phyloP scores from a whole-genome alignment of 2,888 invertebrate genomes.

The Philereme transversata region DNA sequence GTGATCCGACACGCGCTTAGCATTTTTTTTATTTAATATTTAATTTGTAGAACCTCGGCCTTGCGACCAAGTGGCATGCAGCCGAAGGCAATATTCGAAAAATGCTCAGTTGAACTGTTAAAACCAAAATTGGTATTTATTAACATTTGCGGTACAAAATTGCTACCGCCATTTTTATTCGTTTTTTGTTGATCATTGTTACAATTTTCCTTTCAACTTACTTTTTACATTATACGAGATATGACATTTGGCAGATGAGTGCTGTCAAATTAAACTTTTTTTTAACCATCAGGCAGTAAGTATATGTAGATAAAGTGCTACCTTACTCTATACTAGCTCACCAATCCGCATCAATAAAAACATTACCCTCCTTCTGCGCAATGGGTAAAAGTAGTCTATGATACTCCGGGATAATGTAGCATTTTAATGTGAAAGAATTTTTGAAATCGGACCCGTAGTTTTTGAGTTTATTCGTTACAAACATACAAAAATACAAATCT shows the following conservation, averaged over 20 bases:
- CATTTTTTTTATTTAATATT: conserved; percentile 44
- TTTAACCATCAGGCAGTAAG: conserved; percentile 12
- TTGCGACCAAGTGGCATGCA: conserved; percentile 65
- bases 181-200: conserved; percentile 20
- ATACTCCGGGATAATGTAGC: too few species aligned
- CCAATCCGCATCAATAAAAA: too few species aligned
- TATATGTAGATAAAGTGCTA: too few species aligned
- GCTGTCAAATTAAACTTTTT: conserved; percentile 54
- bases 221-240: conserved; percentile 17
- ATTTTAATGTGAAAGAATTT: too few species aligned
- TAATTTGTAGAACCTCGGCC: conserved; percentile 58
- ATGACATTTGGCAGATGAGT: conserved; percentile 61
- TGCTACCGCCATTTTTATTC: conserved; percentile 17
- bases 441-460: too few species aligned
- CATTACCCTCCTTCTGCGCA: too few species aligned
- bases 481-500: too few species aligned
- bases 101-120: conserved; percentile 42
- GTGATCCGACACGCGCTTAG: too few species aligned
- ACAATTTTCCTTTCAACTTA: conserved; percentile 16
- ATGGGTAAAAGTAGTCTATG: too few species aligned
- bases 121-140: conserved; percentile 46
- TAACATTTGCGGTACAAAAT: conserved; percentile 56
- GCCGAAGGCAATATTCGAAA: conserved; percentile 53
- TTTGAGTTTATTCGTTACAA: too few species aligned
- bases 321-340: too few species aligned